These are phyloP conservation scores for Habrosyne pyritoides DNA, from an alignment of 2,888 invertebrate species.

Conservation along the genomic window DNA sequence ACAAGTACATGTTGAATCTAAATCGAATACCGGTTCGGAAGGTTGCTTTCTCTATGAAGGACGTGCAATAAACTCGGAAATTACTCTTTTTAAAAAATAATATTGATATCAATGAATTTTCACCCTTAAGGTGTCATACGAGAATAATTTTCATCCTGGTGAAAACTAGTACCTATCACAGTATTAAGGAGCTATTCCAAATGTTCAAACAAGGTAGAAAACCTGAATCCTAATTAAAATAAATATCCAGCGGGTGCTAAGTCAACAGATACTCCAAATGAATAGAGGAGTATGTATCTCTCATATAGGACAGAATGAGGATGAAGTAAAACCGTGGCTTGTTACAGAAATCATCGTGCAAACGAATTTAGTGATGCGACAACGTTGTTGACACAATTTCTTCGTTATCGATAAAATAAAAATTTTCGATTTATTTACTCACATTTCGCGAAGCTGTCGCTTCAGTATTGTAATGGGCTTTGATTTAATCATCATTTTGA, in stretches of 20 bases:
- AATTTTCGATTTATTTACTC: neutral
- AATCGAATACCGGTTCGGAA: no score
- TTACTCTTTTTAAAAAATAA: no score
- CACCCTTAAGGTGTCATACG: no score
- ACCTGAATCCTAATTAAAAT: neutral
- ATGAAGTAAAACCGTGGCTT: neutral
- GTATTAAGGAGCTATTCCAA: no score
- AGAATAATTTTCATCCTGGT: no score
- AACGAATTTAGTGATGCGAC: neutral
- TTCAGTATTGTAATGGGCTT: neutral
- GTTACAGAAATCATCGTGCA: constrained; percentile 2
- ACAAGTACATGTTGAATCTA: no score
- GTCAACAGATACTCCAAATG: neutral
- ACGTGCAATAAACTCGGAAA: no score
- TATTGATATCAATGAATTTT: no score
- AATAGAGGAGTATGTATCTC: no score
- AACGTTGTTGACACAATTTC: neutral
- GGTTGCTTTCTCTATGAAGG: no score
- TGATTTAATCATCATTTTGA: neutral
- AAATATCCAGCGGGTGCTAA: neutral
- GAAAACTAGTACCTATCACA: no score
- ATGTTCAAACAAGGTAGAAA: neutral
- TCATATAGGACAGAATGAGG: neutral
- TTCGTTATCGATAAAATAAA: neutral
- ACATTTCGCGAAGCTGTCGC: neutral